Base-by-base conservation (phyloP, 2,797 vertebrate species). In the Myiotriccus ornatus region DNA sequence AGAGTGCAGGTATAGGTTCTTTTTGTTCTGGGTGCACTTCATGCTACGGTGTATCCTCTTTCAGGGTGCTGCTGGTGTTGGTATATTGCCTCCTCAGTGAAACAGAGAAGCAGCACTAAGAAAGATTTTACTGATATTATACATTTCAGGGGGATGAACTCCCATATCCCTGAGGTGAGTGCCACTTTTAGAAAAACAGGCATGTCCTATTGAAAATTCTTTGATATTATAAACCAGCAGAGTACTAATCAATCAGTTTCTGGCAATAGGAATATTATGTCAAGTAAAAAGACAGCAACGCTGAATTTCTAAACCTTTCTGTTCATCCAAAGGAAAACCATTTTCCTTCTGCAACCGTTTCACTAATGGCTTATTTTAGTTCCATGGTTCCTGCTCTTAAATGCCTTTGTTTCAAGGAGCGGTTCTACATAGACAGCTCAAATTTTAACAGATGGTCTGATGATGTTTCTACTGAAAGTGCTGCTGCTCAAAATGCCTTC, bases 91-190 rank as follows among this genome's bases (percentile, higher is more conserved):
- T 37, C 3, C 50, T 47, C 34, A 17, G 23, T 24, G 39, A 7
- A 75, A 11, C 14, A 65, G 63, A 84, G 32, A 49, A 52, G 14
- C 1, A 9, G 1, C 24, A 32, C 20, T 74, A 35, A 20, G 17
- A 60, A 44, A 46, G 34, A 32, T 32, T 70, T 64, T 55, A 37
- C 15, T 57, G 34, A 28, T 37, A 23, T 41, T 55, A 2, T 2
- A 14, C 2, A 12, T 9, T 64, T 46, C 7, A 2, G 10, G 6
- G 3, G 2, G 13, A 8, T 0, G 1, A 21, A 60, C 13, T 32
- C 34, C 5, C 16, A 18, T 6, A 14, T 34, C 25, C 23, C 23
- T 12, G 34, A 3, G 13, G 47, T 49, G 18, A 55, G 3, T 24
- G 7, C 2, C 15, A 52, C 10, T 27, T 52, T 35, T 55, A 16